Conservation (phyloP, 92 coral and sea anemone species). For the Parazoanthus darwini region DNA sequence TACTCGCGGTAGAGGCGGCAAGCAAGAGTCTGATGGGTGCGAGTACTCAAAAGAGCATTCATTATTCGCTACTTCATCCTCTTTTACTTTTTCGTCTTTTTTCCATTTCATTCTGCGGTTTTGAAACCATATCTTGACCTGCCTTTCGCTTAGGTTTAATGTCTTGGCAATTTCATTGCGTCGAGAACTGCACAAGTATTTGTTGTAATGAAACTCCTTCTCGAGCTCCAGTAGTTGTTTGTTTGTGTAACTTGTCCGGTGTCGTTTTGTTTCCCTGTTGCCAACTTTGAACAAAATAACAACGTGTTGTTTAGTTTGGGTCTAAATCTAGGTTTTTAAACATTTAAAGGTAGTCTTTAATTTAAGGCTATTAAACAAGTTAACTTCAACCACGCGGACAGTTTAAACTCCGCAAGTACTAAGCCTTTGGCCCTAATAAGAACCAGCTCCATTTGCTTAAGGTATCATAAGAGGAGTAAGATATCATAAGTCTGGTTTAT, state of each 20-base stretch:
- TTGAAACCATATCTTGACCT: slow-evolving; percentile 97
- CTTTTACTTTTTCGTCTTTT: slow-evolving; percentile 89
- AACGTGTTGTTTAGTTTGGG: slow-evolving; percentile 3
- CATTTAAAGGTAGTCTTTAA: not conserved
- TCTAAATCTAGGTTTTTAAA: not conserved
- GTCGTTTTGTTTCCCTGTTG: slow-evolving; percentile 62
- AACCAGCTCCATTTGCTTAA: not conserved
- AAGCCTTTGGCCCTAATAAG: not conserved
- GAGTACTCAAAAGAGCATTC: slow-evolving; percentile 44
- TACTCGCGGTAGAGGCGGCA: slow-evolving; percentile 40
- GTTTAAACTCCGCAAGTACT: not conserved
- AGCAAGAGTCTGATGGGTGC: slow-evolving; percentile 41
- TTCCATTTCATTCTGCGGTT: slow-evolving; percentile 98
- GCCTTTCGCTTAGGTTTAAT: slow-evolving; percentile 85
- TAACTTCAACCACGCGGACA: not conserved
- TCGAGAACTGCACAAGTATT: slow-evolving; percentile 90
- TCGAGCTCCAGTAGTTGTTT: slow-evolving; percentile 89
- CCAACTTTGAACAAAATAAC: slow-evolving; percentile 25
- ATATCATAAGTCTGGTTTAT: not conserved
- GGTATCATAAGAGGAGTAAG: not conserved
- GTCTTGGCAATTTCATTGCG: slow-evolving; percentile 91
- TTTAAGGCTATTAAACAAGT: not conserved
- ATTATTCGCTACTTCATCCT: slow-evolving; percentile 49
- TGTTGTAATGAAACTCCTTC: slow-evolving; percentile 94
- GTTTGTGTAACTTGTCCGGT: slow-evolving; percentile 96